Conservation (phyloP, 1,140 invertebrate genomes). For the Cydia fagiglandana region DNA sequence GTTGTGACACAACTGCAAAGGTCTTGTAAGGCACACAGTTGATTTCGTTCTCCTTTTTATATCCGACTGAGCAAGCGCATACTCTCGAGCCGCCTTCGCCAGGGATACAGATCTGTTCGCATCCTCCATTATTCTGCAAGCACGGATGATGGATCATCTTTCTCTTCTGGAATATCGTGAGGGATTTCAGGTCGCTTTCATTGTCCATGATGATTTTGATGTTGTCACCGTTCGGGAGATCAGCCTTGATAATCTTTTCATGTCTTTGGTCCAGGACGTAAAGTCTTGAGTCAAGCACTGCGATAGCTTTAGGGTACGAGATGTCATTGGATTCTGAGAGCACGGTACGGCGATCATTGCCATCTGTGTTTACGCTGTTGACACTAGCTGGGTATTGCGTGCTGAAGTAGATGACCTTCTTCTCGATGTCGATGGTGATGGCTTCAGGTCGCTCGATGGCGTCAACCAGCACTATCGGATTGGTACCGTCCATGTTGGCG, state of each 20-base stretch:
- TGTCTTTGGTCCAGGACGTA: constrained; percentile 95
- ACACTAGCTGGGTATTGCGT: constrained; percentile 87
- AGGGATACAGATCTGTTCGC: constrained; percentile 96
- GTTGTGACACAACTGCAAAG: constrained; percentile 94
- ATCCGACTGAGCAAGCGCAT: constrained; percentile 94
- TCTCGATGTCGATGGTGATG: constrained; percentile 91
- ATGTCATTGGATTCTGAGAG: constrained; percentile 86
- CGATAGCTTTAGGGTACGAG: constrained; percentile 89
- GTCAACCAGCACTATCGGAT: constrained; percentile 85
- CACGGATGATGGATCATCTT: constrained; percentile 91
- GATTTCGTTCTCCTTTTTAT: constrained; percentile 87
- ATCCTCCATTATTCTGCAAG: constrained; percentile 91
- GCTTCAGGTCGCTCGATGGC: constrained; percentile 87
- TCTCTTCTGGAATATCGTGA: constrained; percentile 94
- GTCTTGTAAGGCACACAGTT: constrained; percentile 91
- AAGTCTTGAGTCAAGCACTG: constrained; percentile 89
- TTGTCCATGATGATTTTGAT: constrained; percentile 90
- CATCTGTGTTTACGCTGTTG: constrained; percentile 87
- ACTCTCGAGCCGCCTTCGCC: constrained; percentile 83
- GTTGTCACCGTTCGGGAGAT: constrained; percentile 90
- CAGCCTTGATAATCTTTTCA: constrained; percentile 93
- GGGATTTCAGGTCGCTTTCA: constrained; percentile 90
- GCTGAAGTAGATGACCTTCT: constrained; percentile 92
- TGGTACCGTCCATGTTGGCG: constrained; percentile 96
- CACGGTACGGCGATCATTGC: constrained; percentile 84